Evolutionary conservation across 2,888 invertebrate species (phyloP).

Genomic region (Himalopsyche anomala): DNA sequence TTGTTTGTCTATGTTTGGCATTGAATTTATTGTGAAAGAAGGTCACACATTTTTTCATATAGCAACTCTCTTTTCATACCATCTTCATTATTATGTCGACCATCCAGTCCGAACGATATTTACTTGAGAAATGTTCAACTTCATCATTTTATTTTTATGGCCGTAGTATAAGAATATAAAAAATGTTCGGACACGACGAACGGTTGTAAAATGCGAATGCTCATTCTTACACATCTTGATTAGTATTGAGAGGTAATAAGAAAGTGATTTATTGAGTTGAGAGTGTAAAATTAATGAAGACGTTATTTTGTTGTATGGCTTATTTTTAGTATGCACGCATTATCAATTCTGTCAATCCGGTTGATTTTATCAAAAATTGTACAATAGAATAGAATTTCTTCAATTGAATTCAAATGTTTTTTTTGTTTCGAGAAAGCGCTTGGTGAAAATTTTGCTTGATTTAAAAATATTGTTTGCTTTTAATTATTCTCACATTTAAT

Average conservation of each 20-base stretch:
- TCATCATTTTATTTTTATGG: too few species aligned
- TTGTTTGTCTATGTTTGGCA: constrained; percentile 14
- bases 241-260: not conserved
- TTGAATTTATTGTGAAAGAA: constrained; percentile 26
- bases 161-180: not conserved
- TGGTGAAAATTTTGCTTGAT: not conserved
- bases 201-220: not conserved
- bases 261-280: constrained; percentile 40
- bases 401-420: not conserved
- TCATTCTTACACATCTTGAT: constrained; percentile 19
- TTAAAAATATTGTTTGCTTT: too few species aligned
- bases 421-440: not conserved
- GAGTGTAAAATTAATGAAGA: constrained; percentile 23
- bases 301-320: not conserved
- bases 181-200: not conserved
- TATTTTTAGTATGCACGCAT: not conserved
- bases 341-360: constrained; percentile 20
- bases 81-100: constrained; percentile 2
- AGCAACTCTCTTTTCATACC: not conserved
- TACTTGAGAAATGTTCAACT: too few species aligned
- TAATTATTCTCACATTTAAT: too few species aligned
- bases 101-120: constrained; percentile 10
- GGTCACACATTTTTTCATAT: constrained; percentile 4
- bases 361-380: not conserved
- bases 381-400: not conserved